These are phyloP conservation scores for Siphamia tubifer DNA, from an alignment of 2,113 vertebrate genomes.

Conservation along the genomic window DNA sequence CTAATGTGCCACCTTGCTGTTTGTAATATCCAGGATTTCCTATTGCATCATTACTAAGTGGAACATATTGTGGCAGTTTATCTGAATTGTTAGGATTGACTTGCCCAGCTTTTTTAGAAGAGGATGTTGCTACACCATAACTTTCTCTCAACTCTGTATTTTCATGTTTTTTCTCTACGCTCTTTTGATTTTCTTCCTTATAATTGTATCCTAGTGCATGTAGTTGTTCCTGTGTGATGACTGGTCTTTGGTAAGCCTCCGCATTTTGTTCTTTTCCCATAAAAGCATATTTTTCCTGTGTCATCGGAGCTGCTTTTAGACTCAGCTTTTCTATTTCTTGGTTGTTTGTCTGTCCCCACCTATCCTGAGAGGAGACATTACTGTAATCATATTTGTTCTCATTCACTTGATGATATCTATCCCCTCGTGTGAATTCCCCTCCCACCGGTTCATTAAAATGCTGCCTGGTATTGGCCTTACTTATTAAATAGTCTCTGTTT, in stretches of 20 bases:
- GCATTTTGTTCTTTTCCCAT: conserved; percentile 60
- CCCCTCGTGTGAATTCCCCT: conserved; percentile 41
- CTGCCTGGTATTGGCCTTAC: conserved; percentile 39
- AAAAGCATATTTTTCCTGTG: conserved; percentile 54
- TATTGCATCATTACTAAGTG: background rate
- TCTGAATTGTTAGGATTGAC: conserved; percentile 22
- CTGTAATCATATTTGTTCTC: conserved; percentile 48
- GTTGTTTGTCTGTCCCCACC: conserved; percentile 42
- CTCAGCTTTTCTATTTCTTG: conserved; percentile 41
- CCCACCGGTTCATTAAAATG: conserved; percentile 52
- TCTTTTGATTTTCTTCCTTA: conserved; percentile 21
- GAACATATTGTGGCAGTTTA: conserved; percentile 5
- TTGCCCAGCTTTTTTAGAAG: conserved; percentile 4
- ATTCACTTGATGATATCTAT: conserved; percentile 49
- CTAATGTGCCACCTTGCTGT: background rate
- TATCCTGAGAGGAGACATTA: conserved; percentile 54
- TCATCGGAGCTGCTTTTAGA: conserved; percentile 44
- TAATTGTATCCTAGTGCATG: conserved; percentile 22
- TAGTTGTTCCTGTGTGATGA: conserved; percentile 20
- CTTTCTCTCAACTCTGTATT: conserved; percentile 5
- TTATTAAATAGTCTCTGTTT: conserved; percentile 48
- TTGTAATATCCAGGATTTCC: conserved; percentile 16
- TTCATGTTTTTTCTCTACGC: conserved; percentile 6
- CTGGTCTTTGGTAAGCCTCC: conserved; percentile 31
- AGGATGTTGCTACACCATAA: background rate